Base-by-base conservation (phyloP, 2,888 invertebrate species). In the Caenorhabditis wallacei region DNA sequence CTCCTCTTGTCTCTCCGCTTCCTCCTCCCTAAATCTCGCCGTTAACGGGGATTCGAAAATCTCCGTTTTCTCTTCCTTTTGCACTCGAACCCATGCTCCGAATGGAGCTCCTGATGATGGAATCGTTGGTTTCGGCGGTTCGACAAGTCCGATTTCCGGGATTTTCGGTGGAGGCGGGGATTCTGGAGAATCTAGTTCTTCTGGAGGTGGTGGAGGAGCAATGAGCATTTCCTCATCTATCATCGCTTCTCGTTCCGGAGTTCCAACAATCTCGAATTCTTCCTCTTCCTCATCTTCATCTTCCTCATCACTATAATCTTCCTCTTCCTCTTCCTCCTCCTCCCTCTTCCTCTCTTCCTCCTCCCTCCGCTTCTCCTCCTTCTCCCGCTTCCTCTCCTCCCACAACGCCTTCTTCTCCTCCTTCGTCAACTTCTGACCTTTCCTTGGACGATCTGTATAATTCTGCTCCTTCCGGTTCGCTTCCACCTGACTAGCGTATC, bases 1-100 rank as follows among this genome's bases (percentile, higher is more conserved):
- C 46, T 72, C 78, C 8, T 40, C 54, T 56, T 79, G 46, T 13
- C 71, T 48, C 46, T 79, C 63, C 20, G 82, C 86, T 24, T 83
- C 86, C 54, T 81, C 69, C 48, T 81, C 80, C 8, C 84, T 78
- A 26, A 72, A 86, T 16, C 84, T 54, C 1, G 81, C 84, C 4
- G 86, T 86, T 11, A 86, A 48, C 30, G 86, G 86, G 0, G 86
- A 86, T 43, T 78, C 80, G 56, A 86, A 84, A 18, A 61, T 48
- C 35, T 48, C 74, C 53, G 64, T 57, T 51, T 76, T 82, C 56
- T 86, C 86, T 22, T 75, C 69, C 61, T 86, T 74, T 0, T 56
- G 72, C 2, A 86, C 79, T 24, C 78, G 69, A 18, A 78, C 61
- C 86, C 86, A 86, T 18, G 76, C 78, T n/a, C 86, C 86, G 40